phyloP scores from a whole-genome alignment of 2,113 vertebrate genomes.

The Tetrao urogallus region DNA sequence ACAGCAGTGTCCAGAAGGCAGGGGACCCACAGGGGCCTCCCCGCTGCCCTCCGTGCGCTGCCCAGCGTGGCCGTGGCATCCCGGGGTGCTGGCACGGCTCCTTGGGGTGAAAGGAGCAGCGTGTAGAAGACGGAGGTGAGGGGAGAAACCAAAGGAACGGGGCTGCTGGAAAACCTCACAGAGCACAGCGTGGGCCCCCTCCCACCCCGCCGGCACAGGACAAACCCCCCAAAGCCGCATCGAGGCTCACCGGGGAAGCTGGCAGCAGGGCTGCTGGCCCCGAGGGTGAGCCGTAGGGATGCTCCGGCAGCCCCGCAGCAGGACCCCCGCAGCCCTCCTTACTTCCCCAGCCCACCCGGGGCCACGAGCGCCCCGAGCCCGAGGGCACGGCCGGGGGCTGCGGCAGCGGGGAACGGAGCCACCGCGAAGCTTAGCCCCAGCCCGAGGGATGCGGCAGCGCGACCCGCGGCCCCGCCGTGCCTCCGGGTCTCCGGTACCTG shows the following conservation, averaged over 20 bases:
- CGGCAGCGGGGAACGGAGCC: not conserved
- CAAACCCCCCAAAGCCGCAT: not conserved
- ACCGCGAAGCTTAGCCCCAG: not conserved
- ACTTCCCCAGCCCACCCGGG: not conserved
- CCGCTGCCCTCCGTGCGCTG: accelerated
- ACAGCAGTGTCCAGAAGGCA: not conserved
- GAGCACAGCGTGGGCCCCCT: not conserved
- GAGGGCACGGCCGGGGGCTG: not conserved
- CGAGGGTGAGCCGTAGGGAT: not conserved
- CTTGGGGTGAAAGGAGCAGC: not conserved
- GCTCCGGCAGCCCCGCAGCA: no score
- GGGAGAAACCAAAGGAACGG: not conserved
- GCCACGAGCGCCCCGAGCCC: not conserved
- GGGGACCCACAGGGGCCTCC: not conserved
- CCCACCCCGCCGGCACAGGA: accelerated
- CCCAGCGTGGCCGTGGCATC: not conserved
- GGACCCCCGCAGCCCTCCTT: not conserved
- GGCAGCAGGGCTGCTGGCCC: no score
- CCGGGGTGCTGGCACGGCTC: not conserved
- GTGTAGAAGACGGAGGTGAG: not conserved
- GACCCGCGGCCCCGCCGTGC: not conserved
- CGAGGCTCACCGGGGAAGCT: not conserved
- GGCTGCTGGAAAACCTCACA: not conserved
- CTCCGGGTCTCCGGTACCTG: not conserved
- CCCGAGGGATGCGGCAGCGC: not conserved